Evolutionary conservation across 2,113 vertebrate species (phyloP), one percentile per base, ranked within the genome.

Genomic region (Menura novaehollandiae): DNA sequence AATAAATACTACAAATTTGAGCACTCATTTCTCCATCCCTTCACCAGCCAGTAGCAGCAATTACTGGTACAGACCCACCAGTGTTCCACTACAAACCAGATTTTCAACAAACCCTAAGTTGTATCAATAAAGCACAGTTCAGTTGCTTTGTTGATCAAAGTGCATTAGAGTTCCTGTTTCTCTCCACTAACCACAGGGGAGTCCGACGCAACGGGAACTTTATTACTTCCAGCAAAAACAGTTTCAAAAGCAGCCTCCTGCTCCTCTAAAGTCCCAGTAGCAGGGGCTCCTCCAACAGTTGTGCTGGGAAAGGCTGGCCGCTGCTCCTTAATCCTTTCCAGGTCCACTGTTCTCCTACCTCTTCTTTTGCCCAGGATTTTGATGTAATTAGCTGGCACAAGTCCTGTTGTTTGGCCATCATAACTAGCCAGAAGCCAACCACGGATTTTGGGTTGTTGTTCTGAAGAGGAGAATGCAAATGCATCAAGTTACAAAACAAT

Each of bases 341-440:
- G 84, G 90, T 98, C 98, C 14, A 95, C 82, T 4, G 98, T 97
- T 97, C 97, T 99, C 62, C 97, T 98, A 59, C 99, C 99, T 97
- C 98, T 99, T 97, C 99, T 98, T 98, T 98, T 99, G 60, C 99
- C 99, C 60, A 99, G 98, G 96, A 99, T 98, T 98, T 98, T 99
- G 85, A 99, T 98, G 64, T 99, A 99, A 97, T 99, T 99, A 94
- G 99, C 99, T 43, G 99, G 99, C 85, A 99, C 98, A 7, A 99
- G 98, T 95, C 99, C 99, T 44, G 98, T 98, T 78, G 98, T 98
- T 94, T 99, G 99, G 52, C 99, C 98, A 49, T 99, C 99, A 6
- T 98, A 84, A 86, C 99, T 99, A 91, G 99, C 99, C 97, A 99
- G 97, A 90, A 99, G 98, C 99, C 99, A 99, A 63, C 99, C 99